Evolutionary conservation across 2,888 invertebrate genomes (phyloP).

Genomic region (Leuctra nigra): DNA sequence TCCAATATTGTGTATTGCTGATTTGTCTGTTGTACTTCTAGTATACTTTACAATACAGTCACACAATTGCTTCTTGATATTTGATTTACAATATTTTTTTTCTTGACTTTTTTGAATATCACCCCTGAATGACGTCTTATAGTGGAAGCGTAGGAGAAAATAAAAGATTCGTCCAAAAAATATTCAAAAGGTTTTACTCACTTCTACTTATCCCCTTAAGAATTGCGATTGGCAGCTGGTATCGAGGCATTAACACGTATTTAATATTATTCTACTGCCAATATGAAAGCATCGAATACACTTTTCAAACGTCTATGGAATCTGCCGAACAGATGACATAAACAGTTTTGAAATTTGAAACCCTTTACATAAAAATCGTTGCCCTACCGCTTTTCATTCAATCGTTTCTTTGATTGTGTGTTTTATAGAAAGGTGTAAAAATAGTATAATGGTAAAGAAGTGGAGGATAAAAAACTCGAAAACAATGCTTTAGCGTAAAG

Average conservation of each 20-base stretch:
- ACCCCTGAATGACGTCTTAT: no score
- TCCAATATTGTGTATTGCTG: no score
- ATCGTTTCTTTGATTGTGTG: slow-evolving; percentile 1
- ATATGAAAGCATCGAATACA: slow-evolving; percentile 3
- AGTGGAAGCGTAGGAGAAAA: no score
- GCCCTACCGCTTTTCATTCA: neutral
- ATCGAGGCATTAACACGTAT: slow-evolving; percentile 5
- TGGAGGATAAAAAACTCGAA: slow-evolving; percentile 4
- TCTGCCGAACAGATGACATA: slow-evolving; percentile 6
- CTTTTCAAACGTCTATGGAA: slow-evolving; percentile 2
- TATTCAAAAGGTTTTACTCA: no score
- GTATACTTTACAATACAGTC: no score
- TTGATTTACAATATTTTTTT: no score
- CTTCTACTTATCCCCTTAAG: no score
- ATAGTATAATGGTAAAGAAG: neutral
- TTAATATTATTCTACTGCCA: slow-evolving; percentile 8
- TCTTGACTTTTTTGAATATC: no score
- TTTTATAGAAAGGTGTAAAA: slow-evolving; percentile 1
- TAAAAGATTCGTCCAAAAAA: no score
- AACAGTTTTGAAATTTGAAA: slow-evolving; percentile 15
- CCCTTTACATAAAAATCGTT: slow-evolving; percentile 13
- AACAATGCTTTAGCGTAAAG: neutral
- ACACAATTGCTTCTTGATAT: no score
- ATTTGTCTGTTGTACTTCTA: no score
- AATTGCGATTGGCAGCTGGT: slow-evolving; percentile 1